These are phyloP conservation scores for Periphyllus acericola DNA, from an alignment of 2,888 invertebrate genomes.

Conservation along the genomic window DNA sequence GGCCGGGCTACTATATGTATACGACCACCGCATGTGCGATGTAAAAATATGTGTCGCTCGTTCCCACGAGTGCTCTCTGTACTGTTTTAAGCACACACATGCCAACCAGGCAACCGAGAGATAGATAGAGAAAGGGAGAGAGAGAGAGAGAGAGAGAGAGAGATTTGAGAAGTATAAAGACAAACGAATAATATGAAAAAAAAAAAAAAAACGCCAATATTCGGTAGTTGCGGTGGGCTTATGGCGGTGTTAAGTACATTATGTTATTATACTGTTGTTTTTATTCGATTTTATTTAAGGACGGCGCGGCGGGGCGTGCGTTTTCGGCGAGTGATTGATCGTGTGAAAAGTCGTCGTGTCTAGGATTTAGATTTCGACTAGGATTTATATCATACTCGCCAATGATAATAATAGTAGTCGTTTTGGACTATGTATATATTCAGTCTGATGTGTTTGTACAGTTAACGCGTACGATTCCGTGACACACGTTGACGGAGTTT, in stretches of 20 bases:
- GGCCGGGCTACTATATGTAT: background rate
- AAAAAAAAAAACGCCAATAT: slow-evolving; percentile 47
- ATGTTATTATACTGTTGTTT: slow-evolving; percentile 2
- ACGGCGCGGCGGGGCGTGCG: background rate
- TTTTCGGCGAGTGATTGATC: slow-evolving; percentile 45
- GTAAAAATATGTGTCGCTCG: background rate
- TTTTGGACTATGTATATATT: background rate
- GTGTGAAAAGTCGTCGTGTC: slow-evolving; percentile 37
- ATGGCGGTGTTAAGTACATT: background rate
- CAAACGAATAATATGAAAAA: background rate
- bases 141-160: no score
- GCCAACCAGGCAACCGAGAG: slow-evolving; percentile 8
- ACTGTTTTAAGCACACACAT: slow-evolving; percentile 20
- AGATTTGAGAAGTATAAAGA: background rate
- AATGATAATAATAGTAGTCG: background rate
- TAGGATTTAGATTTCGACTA: no score
- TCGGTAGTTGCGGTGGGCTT: background rate
- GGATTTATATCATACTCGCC: background rate
- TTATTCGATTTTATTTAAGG: slow-evolving; percentile 1
- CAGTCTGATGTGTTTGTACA: background rate
- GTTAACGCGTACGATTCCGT: background rate
- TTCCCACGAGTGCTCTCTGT: slow-evolving; percentile 33
- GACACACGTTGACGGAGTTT: background rate
- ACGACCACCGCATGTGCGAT: slow-evolving; percentile 17
- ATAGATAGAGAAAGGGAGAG: no score